Conservation (phyloP, 2,113 vertebrate species). For the Pycnonotus jocosus region DNA sequence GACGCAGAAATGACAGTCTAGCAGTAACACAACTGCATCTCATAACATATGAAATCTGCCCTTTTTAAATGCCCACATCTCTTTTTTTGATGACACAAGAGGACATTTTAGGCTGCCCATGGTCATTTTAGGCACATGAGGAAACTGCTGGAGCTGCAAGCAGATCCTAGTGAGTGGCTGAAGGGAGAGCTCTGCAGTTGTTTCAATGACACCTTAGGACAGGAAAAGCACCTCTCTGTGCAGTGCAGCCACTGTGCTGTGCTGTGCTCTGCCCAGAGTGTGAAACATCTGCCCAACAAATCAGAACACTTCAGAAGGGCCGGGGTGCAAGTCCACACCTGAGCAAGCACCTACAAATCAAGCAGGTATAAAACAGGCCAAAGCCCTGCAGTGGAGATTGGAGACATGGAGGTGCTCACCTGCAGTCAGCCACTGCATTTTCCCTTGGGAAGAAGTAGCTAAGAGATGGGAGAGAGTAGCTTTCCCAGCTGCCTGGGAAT, state of each 20-base stretch:
- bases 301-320: not conserved
- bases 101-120: not conserved
- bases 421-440: not conserved
- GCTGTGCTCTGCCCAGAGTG: not conserved
- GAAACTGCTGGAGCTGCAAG: not conserved
- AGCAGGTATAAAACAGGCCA: not conserved
- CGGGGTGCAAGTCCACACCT: not conserved
- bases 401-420: not conserved
- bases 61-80: not conserved
- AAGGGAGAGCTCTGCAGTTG: not conserved
- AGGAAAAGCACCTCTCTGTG: not conserved
- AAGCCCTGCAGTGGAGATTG: not conserved
- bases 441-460: not conserved
- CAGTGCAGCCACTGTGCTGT: not conserved
- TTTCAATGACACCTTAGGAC: not conserved
- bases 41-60: fast-evolving
- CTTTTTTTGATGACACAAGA: not conserved
- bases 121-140: not conserved
- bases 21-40: not conserved
- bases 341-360: not conserved
- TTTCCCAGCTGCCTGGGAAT: not conserved
- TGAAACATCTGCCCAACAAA: not conserved
- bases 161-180: not conserved
- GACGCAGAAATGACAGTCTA: not conserved
- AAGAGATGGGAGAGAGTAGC: not conserved